Evolutionary conservation across 1,140 invertebrate genomes (phyloP).

Genomic region (Trichogramma pretiosum): DNA sequence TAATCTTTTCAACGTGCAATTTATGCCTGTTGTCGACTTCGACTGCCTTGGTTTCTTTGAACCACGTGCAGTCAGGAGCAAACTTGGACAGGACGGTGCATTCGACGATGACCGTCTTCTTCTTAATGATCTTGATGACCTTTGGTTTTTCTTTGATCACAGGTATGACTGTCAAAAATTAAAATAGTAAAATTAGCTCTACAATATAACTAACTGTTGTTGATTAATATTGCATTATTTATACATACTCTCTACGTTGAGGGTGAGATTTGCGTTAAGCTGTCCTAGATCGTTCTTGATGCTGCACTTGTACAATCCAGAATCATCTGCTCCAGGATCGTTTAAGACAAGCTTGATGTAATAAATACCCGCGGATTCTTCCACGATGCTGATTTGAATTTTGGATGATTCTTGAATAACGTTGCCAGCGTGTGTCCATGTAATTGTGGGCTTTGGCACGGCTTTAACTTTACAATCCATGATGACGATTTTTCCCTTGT

Average conservation of each 20-base stretch:
- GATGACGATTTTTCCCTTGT: slow-evolving; percentile 91
- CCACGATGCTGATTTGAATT: slow-evolving; percentile 61
- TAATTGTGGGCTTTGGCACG: slow-evolving; percentile 84
- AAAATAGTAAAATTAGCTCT: no score
- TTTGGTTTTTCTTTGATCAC: slow-evolving; percentile 88
- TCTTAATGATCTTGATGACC: slow-evolving; percentile 81
- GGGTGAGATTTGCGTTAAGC: slow-evolving; percentile 89
- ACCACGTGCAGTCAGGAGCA: slow-evolving; percentile 82
- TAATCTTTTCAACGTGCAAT: slow-evolving; percentile 66
- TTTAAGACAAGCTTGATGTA: slow-evolving; percentile 83
- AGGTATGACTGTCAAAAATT: slow-evolving; percentile 77
- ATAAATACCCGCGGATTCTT: slow-evolving; percentile 77
- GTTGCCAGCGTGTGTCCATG: slow-evolving; percentile 83
- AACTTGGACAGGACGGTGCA: slow-evolving; percentile 82
- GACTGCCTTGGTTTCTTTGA: slow-evolving; percentile 71
- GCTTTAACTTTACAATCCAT: slow-evolving; percentile 96
- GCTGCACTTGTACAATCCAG: slow-evolving; percentile 95
- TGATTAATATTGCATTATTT: no score
- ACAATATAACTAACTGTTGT: no score
- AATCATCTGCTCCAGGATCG: slow-evolving; percentile 89
- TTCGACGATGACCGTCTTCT: slow-evolving; percentile 82
- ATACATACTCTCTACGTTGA: slow-evolving; percentile 93
- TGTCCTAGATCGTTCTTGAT: slow-evolving; percentile 94
- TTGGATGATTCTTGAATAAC: slow-evolving; percentile 70
- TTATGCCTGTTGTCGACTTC: slow-evolving; percentile 66